Evolutionary conservation across 37 sponge, comb jelly and placozoan species (phyloP), one percentile per base, ranked within the genome.

Genomic region (Cliona cf. orientalis): DNA sequence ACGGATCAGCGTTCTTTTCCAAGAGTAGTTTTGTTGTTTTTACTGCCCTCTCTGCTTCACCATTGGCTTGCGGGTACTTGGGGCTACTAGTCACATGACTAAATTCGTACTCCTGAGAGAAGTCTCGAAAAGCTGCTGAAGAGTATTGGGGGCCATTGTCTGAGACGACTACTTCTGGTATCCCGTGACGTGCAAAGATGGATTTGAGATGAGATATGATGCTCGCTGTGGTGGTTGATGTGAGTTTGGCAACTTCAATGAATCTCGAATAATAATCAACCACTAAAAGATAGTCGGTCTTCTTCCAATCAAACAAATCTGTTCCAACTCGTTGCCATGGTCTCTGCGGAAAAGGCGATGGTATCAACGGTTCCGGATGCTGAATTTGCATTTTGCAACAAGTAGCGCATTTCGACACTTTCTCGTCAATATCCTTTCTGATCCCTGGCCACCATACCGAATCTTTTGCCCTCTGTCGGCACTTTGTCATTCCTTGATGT

Each of bases 1-100:
- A 75, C 7, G 83, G 83, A 66, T 75, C 89, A 23, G 6, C 58
- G 22, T 42, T 28, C 55, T 88, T 82, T 36, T 76, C 29, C 38
- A 88, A 36, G 29, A 88, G 40, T 11, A 9, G 5, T 42, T 88
- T 88, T 58, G 69, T 62, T 34, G 82, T 66, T 76, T 46, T 65
- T 2, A 80, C 80, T 42, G 71, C 77, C 57, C 78, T 64, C 62
- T 87, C 81, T 12, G 75, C 87, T 31, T 80, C 81, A n/a, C 87
- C 87, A 55, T 87, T 87, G 19, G 46, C 70, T 65, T 87, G 83
- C 5, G 83, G 69, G 42, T 69, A 82, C 22, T 59, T 64, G 74
- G 90, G 90, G 65, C 90, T 89, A 69, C 84, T 83, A 76, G 90
- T 83, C 31, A 72, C 46, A 38, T 89, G 90, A 9, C 26, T 4